Evolutionary conservation across 2,888 invertebrate species (phyloP), one percentile per base, ranked within the genome.

Genomic region (Nematopogon swammerdamellus): DNA sequence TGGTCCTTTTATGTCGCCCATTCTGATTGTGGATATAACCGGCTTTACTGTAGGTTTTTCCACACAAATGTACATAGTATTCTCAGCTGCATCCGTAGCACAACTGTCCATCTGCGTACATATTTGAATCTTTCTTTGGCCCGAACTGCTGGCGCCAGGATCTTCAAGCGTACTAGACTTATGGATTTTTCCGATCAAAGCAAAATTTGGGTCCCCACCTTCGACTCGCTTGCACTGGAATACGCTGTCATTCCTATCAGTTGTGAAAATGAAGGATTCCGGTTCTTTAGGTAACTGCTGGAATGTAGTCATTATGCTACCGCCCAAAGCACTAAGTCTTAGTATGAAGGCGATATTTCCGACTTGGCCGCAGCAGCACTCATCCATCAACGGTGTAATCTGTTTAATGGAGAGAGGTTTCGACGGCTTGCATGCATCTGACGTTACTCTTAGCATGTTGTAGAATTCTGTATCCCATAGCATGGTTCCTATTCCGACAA

Each of bases 241-340:
- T 11, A 43, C 6, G 18, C 43, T 2, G 74, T 75, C 10, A 73
- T 76, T 68, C 63, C 67, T 76, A 52, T 79, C 63, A 2, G 75
- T 73, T 59, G 76, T 67, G 58, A 77, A 75, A 19, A 72, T 71
- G 59, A 79, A 75, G 2, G 58, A 53, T 14, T 77, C 72, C 14
- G 74, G 75, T 54, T 72, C 67, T 51, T 62, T 63, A 62, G 73
- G 60, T 4, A 67, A 58, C 56, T 77, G 75, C 54, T 80, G 79
- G 52, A 72, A 80, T 54, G 76, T 76, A 19, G 80, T 80, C 1
- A 63, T 64, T 4, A 83, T 75, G 45, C 63, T 70, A 14, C 70
- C 65, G 8, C 84, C 84, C 47, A 81, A 69, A 51, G 79, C 75
- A 46, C 77, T 79, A 14, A 84, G 55, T 54, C 82, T 63, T 20